A percentile compares a stretch with the other conserved stretches of the same genome.
Conservation (phyloP, 30 jellyfish, hydroid and myxozoan species). For the Aurelia sp. region DNA sequence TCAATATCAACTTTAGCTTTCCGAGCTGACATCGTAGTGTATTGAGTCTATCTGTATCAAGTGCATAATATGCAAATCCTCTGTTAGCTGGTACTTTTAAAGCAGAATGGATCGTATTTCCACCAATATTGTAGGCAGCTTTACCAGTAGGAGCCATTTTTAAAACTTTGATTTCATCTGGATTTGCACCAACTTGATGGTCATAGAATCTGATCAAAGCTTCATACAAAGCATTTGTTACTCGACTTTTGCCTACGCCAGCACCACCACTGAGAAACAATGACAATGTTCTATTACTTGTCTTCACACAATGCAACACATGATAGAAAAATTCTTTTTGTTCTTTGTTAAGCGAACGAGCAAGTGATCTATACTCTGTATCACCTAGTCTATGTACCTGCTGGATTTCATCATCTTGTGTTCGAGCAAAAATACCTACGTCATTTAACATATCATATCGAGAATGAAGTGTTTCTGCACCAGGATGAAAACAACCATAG, state of each 20-base stretch:
- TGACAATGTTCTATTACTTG: slow-evolving; percentile 1
- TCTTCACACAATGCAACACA: not conserved
- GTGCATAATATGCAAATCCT: slow-evolving; percentile 8
- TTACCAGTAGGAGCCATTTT: slow-evolving; percentile 30
- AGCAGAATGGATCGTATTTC: slow-evolving; percentile 47
- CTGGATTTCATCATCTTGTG: no score
- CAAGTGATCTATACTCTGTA: not conserved
- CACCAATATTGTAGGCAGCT: slow-evolving; percentile 36
- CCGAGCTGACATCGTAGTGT: not conserved
- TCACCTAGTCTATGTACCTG: not conserved
- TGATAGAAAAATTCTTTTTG: slow-evolving; percentile 28
- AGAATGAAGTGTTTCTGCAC: not conserved
- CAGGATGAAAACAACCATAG: slow-evolving; percentile 34
- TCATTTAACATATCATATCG: slow-evolving; percentile 28
- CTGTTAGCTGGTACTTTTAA: slow-evolving; percentile 21
- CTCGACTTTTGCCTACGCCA: slow-evolving; percentile 40
- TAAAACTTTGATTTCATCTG: slow-evolving; percentile 4
- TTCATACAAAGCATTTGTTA: not conserved
- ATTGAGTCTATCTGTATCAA: slow-evolving; percentile 18
- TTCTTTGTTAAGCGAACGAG: slow-evolving; percentile 11
- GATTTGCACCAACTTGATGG: slow-evolving; percentile 7
- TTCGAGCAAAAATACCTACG: not conserved
- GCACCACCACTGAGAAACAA: slow-evolving; percentile 52
- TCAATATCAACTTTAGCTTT: slow-evolving; percentile 7
- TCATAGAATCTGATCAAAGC: not conserved